Percentiles rank a stretch among this genome's conserved stretches.
Conservation (phyloP, 2,888 invertebrate species). For the Pandemis heparana region DNA sequence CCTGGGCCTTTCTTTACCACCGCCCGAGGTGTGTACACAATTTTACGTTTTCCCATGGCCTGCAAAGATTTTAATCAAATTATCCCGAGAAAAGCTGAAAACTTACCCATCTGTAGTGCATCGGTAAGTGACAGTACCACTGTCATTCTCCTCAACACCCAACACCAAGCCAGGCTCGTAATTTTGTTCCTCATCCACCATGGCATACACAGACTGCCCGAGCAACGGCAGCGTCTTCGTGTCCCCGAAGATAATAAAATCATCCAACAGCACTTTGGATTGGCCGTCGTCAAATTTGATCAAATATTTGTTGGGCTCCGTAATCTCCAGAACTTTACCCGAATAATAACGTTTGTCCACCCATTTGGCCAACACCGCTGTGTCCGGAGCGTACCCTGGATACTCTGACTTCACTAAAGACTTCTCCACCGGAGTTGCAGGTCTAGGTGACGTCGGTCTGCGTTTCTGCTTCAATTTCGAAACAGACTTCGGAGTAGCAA, state of each 20-base stretch:
- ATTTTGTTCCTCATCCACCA: conserved; percentile 82
- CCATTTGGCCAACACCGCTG: conserved; percentile 88
- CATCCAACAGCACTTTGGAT: conserved; percentile 84
- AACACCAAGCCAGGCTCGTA: conserved; percentile 84
- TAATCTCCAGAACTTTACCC: conserved; percentile 85
- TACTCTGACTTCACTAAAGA: conserved; percentile 67
- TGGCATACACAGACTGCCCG: conserved; percentile 84
- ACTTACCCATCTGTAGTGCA: conserved; percentile 81
- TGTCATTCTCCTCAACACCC: conserved; percentile 74
- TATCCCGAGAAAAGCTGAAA: too few species aligned
- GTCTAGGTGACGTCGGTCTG: conserved; percentile 75
- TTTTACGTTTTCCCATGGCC: too few species aligned
- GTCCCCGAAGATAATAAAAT: conserved; percentile 87
- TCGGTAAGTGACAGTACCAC: conserved; percentile 76
- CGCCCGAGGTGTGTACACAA: too few species aligned
- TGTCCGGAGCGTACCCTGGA: conserved; percentile 73
- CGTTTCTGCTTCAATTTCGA: conserved; percentile 76
- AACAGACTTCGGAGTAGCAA: conserved; percentile 78
- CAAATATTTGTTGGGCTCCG: conserved; percentile 85
- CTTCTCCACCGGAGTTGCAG: conserved; percentile 78
- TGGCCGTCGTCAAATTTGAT: conserved; percentile 88
- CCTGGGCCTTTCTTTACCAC: too few species aligned
- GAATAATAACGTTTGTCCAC: conserved; percentile 89
- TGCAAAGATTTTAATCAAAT: too few species aligned
- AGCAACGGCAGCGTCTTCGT: conserved; percentile 79